These are phyloP conservation scores for Tachina grossa DNA, from an alignment of 2,888 invertebrate genomes.

Conservation along the genomic window DNA sequence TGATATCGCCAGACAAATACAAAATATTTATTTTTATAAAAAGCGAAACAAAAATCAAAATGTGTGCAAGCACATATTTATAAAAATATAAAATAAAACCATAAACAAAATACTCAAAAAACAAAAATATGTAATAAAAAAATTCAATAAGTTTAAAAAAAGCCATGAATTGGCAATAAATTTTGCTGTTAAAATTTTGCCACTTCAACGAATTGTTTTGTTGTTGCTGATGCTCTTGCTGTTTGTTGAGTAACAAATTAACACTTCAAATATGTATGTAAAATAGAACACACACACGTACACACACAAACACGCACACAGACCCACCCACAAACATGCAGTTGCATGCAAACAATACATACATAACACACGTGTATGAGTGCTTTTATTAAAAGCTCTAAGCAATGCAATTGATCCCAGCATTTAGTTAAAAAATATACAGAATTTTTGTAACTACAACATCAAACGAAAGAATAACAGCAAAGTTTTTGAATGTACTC, in stretches of 20 bases:
- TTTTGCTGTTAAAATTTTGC: conserved; percentile 58
- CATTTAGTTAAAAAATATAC: neutral
- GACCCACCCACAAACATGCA: neutral
- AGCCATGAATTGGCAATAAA: conserved; percentile 63
- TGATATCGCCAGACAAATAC: conserved; percentile 22
- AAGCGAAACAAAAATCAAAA: neutral
- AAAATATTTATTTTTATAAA: conserved; percentile 19
- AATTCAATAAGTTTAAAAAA: conserved; percentile 35
- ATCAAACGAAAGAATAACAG: no score
- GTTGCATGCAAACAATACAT: neutral
- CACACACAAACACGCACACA: neutral
- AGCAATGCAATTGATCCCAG: neutral
- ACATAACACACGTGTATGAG: neutral
- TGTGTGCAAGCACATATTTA: neutral
- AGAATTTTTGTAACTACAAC: neutral
- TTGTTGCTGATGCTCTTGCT: conserved; percentile 46
- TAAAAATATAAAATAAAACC: conserved; percentile 39
- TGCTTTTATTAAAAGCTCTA: conserved; percentile 2
- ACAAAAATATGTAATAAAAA: conserved; percentile 21
- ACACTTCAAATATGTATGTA: conserved; percentile 63
- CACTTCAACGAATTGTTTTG: conserved; percentile 58
- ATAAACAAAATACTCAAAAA: conserved; percentile 26
- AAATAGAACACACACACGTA: neutral
- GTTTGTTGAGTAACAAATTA: conserved; percentile 62
- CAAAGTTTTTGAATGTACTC: no score